phyloP scores from a whole-genome alignment of 2,113 vertebrate genomes.

The Menura novaehollandiae region DNA sequence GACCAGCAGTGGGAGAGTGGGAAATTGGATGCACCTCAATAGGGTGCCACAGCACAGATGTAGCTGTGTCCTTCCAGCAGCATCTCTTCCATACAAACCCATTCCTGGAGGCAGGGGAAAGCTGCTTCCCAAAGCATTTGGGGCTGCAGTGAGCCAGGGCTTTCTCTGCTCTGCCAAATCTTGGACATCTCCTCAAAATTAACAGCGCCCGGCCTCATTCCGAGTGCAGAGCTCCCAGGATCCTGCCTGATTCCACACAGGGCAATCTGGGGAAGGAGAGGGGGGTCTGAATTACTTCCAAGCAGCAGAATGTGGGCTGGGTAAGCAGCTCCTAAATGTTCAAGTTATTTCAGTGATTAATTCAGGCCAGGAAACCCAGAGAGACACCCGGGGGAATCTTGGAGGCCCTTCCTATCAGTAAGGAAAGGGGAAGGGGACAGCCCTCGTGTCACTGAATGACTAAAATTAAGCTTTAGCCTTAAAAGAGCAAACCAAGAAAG shows the following conservation, averaged over 20 bases:
- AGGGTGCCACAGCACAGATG: not conserved
- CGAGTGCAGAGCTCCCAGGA: not conserved
- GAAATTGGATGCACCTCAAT: rapidly evolving
- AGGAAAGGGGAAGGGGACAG: not conserved
- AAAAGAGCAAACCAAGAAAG: not conserved
- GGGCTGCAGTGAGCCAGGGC: not conserved
- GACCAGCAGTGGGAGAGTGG: rapidly evolving
- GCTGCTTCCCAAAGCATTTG: not conserved
- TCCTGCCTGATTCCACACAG: not conserved
- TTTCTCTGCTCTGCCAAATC: not conserved
- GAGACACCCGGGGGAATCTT: not conserved
- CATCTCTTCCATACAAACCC: no score
- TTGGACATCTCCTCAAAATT: not conserved
- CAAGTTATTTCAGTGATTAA: not conserved
- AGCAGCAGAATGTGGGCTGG: not conserved
- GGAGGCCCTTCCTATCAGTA: not conserved
- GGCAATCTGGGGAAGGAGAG: not conserved
- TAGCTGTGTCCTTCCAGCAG: not conserved
- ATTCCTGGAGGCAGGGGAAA: not conserved
- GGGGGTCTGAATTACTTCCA: not conserved
- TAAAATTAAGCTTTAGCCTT: not conserved
- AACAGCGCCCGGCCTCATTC: not conserved
- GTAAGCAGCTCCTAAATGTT: not conserved
- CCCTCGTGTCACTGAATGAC: no score
- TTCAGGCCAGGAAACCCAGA: not conserved